Evolutionary conservation across 1,140 invertebrate genomes (phyloP).

Genomic region (Diorhabda elongata): DNA sequence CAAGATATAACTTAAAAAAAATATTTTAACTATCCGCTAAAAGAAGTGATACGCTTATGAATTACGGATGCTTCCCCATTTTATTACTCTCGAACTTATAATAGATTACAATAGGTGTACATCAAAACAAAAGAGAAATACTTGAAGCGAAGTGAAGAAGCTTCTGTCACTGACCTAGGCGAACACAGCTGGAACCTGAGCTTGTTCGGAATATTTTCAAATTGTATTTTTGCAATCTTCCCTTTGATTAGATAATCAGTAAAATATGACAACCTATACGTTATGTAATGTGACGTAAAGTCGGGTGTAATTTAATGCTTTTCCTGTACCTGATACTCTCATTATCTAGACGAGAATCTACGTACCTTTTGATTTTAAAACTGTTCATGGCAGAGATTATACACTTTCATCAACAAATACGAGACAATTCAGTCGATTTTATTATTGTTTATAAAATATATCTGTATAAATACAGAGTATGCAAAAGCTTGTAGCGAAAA

Average conservation of each 20-base stretch:
- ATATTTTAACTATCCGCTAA: too few species aligned
- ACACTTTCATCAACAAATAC: too few species aligned
- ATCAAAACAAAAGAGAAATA: not conserved
- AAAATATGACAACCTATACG: not conserved
- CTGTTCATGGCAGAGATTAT: not conserved
- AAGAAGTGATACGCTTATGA: too few species aligned
- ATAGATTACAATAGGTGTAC: too few species aligned
- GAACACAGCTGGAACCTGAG: not conserved
- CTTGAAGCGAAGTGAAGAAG: not conserved
- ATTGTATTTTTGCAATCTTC: not conserved
- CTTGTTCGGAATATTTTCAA: not conserved
- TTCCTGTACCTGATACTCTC: not conserved
- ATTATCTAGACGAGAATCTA: not conserved
- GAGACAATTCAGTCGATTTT: too few species aligned
- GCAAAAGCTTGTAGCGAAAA: too few species aligned
- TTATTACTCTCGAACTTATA: too few species aligned
- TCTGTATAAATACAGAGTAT: too few species aligned
- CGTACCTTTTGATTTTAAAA: not conserved
- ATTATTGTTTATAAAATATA: too few species aligned
- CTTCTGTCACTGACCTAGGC: not conserved
- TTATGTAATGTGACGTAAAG: constrained; percentile 2
- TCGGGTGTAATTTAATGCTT: constrained; percentile 1
- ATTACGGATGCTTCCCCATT: too few species aligned
- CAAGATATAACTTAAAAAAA: too few species aligned
- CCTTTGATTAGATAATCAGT: not conserved